A percentile compares a stretch with the other conserved stretches of the same genome.
These are phyloP conservation scores for Telmatochromis bifrenatus DNA, from an alignment of 2,113 vertebrate genomes.

Conservation along the genomic window DNA sequence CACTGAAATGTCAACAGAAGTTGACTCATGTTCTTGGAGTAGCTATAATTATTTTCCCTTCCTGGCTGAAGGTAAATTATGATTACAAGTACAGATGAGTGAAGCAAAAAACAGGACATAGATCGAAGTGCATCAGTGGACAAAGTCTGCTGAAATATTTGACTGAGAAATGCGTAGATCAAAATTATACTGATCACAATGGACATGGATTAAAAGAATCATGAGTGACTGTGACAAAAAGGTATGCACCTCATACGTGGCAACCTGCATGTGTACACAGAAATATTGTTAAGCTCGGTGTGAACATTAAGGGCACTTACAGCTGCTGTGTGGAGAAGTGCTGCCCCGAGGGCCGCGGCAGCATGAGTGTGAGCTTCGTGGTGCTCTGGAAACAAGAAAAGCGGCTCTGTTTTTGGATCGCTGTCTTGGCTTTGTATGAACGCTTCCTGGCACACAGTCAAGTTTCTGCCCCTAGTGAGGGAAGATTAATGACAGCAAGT, in stretches of 20 bases:
- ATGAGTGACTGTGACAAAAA: background rate
- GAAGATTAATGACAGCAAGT: constrained; percentile 79
- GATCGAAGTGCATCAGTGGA: background rate
- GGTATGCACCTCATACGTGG: background rate
- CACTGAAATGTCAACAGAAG: background rate
- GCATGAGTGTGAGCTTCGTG: constrained; percentile 35
- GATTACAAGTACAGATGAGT: background rate
- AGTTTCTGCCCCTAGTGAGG: constrained; percentile 70
- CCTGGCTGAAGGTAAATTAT: background rate
- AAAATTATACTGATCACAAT: background rate
- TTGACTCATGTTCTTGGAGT: background rate
- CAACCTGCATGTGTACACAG: background rate
- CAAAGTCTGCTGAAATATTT: background rate
- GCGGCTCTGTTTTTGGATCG: constrained; percentile 64
- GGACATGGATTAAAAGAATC: background rate
- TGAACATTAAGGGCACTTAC: background rate
- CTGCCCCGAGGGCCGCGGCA: constrained; percentile 26
- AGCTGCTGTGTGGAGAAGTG: constrained; percentile 34
- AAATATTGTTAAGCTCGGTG: background rate
- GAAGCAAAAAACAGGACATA: background rate
- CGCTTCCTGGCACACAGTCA: constrained; percentile 66
- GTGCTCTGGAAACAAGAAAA: constrained; percentile 62
- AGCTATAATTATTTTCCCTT: background rate
- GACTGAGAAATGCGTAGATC: background rate
- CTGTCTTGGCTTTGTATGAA: constrained; percentile 68